Evolutionary conservation across 1,140 invertebrate species (phyloP), one percentile per base, ranked within the genome.

Genomic region (Megathymus violae): DNA sequence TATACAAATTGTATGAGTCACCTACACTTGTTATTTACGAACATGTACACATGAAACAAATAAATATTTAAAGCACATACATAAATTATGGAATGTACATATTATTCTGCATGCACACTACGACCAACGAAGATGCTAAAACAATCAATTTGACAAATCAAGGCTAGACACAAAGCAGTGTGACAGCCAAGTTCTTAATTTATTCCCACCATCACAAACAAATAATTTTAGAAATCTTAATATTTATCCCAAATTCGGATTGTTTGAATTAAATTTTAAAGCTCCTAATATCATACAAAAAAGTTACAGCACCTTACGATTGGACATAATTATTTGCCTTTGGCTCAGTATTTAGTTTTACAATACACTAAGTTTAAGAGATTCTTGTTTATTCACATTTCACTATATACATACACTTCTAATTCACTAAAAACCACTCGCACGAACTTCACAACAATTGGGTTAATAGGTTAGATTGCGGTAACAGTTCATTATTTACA

Each of bases 281-380:
- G 83, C 85, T 86, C 78, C 67, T 71, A 71, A 72, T 70, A 71
- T 80, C 64, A 70, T 78, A 79, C 64, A 84, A 77, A 76, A 78
- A 62, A 67, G 64, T 71, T 67, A 85, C 84, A 89, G 85, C 85
- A 89, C 87, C 85, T 83, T 80, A 73, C 76, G 74, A 75, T 76
- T 78, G 80, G 69, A 86, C 78, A 73, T 80, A 80, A 69, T 69
- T 59, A 76, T 78, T 80, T 77, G 84, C 87, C 83, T 88, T 88
- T 88, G 87, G 87, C 87, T 86, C 76, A 85, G 64, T 83, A 78
- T 66, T 82, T 73, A 75, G 50, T 73, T 56, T 63, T 70, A 79
- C 25, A 65, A 67, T 60, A 66, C 36, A 46, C 31, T 68, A 68
- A 67, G 34, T 43, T 65, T 62, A 72, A 52, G 77, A 82, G 77